Evolutionary conservation across 2,888 invertebrate species (phyloP).

Genomic region (Lycaena phlaeas): DNA sequence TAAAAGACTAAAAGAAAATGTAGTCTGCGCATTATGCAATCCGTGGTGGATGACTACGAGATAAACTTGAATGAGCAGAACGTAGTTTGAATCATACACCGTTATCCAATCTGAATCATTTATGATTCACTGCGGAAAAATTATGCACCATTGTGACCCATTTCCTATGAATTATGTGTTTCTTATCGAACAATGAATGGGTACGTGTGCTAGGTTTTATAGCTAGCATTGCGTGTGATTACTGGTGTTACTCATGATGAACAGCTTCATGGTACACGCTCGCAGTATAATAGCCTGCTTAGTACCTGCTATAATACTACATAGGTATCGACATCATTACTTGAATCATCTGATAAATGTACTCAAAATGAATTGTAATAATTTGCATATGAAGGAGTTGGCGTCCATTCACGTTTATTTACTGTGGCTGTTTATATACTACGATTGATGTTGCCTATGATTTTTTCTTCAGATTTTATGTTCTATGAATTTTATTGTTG

Average conservation of each 20-base stretch:
- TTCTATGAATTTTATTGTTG: no score
- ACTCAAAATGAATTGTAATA: no score
- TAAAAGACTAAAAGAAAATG: neutral
- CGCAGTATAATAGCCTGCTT: no score
- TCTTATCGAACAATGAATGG: slow-evolving; percentile 5
- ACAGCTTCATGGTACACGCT: neutral
- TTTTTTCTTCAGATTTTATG: no score
- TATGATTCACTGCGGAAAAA: slow-evolving; percentile 8
- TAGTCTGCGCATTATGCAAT: neutral
- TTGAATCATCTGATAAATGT: no score
- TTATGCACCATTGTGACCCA: slow-evolving; percentile 8
- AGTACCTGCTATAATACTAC: no score
- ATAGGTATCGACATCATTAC: no score
- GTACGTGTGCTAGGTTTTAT: neutral
- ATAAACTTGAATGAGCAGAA: slow-evolving; percentile 4
- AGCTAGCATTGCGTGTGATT: neutral
- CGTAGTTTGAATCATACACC: slow-evolving; percentile 4
- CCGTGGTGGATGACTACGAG: neutral
- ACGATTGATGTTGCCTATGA: no score
- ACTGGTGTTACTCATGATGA: neutral
- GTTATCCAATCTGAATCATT: slow-evolving; percentile 8
- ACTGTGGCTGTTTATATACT: no score
- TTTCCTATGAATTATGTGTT: slow-evolving; percentile 8
- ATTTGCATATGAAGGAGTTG: no score
- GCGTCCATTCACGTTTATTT: no score